These are phyloP conservation scores for Venusia cambrica DNA, from an alignment of 2,888 invertebrate genomes.

Conservation along the genomic window DNA sequence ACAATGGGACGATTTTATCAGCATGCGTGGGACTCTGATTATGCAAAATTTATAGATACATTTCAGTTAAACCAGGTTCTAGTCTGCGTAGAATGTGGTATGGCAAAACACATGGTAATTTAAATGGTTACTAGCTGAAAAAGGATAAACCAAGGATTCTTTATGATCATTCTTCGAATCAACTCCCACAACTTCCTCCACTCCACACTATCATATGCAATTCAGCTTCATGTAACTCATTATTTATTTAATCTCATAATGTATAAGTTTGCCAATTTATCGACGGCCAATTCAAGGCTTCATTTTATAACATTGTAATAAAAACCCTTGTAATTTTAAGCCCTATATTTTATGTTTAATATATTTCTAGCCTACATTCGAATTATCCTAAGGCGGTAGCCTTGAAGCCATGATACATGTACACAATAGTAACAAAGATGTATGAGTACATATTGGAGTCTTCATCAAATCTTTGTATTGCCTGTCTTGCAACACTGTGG, in stretches of 20 bases:
- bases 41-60: constrained; percentile 4
- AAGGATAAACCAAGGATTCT: no score
- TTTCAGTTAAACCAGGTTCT: constrained; percentile 4
- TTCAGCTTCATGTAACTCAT: no score
- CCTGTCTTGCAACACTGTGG: constrained; percentile 20
- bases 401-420: constrained; percentile 14
- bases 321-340: constrained; percentile 23
- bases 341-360: constrained; percentile 17
- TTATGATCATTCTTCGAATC: no score
- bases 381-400: constrained; percentile 24
- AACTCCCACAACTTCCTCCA: no score
- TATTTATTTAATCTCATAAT: no score
- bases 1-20: constrained; percentile 16
- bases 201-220: no score
- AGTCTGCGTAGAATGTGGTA: constrained; percentile 5
- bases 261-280: constrained; percentile 6
- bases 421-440: constrained; percentile 36
- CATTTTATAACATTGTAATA: constrained; percentile 19
- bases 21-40: constrained; percentile 8
- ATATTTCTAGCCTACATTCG: constrained; percentile 21
- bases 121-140: no score
- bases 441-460: constrained; percentile 33
- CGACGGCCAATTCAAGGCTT: constrained; percentile 9
- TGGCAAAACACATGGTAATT: constrained; percentile 11
- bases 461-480: constrained; percentile 26